Evolutionary conservation across 2,888 invertebrate genomes (phyloP).

Genomic region (Brachypalpus laphriformis): DNA sequence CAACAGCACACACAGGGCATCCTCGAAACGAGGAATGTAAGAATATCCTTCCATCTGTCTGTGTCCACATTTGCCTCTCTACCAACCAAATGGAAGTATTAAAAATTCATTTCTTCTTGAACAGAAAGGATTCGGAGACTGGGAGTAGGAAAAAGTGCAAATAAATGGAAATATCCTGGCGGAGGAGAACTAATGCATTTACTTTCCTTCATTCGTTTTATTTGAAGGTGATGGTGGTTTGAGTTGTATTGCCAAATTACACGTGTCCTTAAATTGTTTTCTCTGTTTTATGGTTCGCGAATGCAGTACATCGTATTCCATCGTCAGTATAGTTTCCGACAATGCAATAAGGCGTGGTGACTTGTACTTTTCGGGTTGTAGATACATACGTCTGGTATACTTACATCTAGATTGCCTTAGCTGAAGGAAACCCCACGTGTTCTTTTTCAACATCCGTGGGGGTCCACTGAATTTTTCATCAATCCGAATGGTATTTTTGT

Average conservation of each 20-base stretch:
- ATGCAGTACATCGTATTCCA: slow-evolving; percentile 28
- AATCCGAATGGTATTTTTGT: slow-evolving; percentile 63
- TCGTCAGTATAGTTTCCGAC: no score
- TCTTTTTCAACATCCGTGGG: slow-evolving; percentile 25
- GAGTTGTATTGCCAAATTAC: slow-evolving; percentile 60
- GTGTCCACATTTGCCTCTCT: slow-evolving; percentile 68
- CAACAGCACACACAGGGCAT: slow-evolving; percentile 59
- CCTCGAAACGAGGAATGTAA: slow-evolving; percentile 58
- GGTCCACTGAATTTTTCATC: slow-evolving; percentile 66
- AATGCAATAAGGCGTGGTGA: not conserved
- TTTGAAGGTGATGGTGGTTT: slow-evolving; percentile 47
- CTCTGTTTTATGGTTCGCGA: slow-evolving; percentile 20
- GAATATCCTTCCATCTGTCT: slow-evolving; percentile 65
- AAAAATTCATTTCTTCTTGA: slow-evolving; percentile 70
- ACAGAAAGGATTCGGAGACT: slow-evolving; percentile 34
- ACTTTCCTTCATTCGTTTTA: slow-evolving; percentile 38
- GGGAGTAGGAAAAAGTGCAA: slow-evolving; percentile 38
- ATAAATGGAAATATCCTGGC: slow-evolving; percentile 46
- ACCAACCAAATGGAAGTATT: slow-evolving; percentile 63
- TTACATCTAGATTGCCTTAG: not conserved
- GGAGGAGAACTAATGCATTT: slow-evolving; percentile 41
- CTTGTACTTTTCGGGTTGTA: not conserved
- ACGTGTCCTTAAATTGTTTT: slow-evolving; percentile 60
- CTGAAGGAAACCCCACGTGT: slow-evolving; percentile 3
- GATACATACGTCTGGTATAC: not conserved